phyloP scores from a whole-genome alignment of 2,888 invertebrate genomes.

The Leptarthrus brevirostris region DNA sequence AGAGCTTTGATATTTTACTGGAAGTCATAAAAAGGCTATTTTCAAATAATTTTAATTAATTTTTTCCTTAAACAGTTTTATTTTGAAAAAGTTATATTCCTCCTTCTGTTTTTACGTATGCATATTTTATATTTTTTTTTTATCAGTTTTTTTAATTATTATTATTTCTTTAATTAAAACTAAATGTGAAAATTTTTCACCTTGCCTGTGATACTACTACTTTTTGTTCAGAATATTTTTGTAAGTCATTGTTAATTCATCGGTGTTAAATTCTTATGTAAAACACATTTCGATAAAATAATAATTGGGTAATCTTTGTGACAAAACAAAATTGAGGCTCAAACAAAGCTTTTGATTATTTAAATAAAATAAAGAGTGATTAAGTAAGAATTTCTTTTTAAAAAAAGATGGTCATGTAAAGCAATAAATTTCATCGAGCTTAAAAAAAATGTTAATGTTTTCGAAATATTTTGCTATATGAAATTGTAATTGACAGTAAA shows the following conservation, averaged over 20 bases:
- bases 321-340: conserved; percentile 52
- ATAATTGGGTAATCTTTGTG: conserved; percentile 30
- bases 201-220: conserved; percentile 78
- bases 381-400: not conserved
- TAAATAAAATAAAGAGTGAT: not conserved
- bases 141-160: conserved; percentile 51
- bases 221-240: conserved; percentile 48
- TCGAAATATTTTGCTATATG: conserved; percentile 16
- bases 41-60: conserved; percentile 26
- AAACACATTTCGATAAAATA: conserved; percentile 31
- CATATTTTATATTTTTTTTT: conserved; percentile 49
- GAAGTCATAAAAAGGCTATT: conserved; percentile 40
- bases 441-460: not conserved
- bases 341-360: conserved; percentile 48
- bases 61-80: conserved; percentile 44
- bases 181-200: conserved; percentile 63
- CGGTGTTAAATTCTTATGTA: conserved; percentile 40
- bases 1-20: conserved; percentile 30
- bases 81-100: conserved; percentile 54
- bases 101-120: conserved; percentile 26
- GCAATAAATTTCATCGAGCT: conserved; percentile 41
- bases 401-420: conserved; percentile 22
- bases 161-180: conserved; percentile 47
- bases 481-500: not conserved
- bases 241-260: conserved; percentile 46